Conservation (phyloP, 2,797 vertebrate species). For the Notoglanidium macrostoma region DNA sequence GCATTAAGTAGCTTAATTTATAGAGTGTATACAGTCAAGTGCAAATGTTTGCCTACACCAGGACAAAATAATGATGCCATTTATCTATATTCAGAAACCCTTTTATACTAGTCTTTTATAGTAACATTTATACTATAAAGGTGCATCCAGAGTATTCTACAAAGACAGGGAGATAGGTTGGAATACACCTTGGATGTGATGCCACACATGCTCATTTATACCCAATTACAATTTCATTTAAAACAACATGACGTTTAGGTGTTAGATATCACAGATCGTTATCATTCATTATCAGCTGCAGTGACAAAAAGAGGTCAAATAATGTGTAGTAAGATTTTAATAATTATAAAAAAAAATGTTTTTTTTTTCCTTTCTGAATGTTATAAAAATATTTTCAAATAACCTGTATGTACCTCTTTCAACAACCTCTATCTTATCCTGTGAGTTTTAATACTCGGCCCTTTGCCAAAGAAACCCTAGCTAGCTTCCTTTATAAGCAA, state of each 20-base stretch:
- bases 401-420: background rate
- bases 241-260: background rate
- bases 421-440: background rate
- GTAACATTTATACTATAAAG: too few species aligned
- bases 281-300: background rate
- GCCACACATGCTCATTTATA: background rate
- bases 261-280: background rate
- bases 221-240: background rate
- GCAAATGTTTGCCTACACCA: background rate
- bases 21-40: background rate
- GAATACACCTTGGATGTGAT: background rate
- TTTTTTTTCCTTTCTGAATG: background rate
- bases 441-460: background rate
- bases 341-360: background rate
- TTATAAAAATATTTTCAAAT: background rate
- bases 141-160: background rate
- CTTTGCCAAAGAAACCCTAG: background rate
- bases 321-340: background rate
- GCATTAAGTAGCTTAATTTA: background rate
- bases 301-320: background rate
- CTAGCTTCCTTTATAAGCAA: background rate
- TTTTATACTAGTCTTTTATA: background rate
- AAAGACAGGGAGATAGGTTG: background rate
- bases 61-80: background rate
- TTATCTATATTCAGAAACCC: background rate